A percentile compares a stretch with the other conserved stretches of the same genome.
Conservation (phyloP, 92 coral and sea anemone genomes). For the Actinostola sp. region DNA sequence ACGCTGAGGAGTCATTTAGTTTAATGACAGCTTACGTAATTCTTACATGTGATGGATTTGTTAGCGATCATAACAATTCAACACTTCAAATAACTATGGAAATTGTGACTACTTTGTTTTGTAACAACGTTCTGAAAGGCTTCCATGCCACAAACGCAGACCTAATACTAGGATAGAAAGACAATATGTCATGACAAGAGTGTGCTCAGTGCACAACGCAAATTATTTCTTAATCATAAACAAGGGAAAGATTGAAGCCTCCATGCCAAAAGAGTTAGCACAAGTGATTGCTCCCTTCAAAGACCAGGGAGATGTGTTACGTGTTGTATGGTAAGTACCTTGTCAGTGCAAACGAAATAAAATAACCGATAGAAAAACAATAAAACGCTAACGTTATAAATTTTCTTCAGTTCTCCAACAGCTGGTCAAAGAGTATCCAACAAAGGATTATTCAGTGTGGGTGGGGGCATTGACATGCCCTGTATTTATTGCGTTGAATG, state of each 20-base stretch:
- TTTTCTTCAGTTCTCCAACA: constrained; percentile 12
- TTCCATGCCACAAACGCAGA: constrained; percentile 13
- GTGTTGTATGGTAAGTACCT: constrained; percentile 4
- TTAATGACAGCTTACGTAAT: neutral
- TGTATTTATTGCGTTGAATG: neutral
- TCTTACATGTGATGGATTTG: too few relatives aligned
- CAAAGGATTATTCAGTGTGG: constrained; percentile 3
- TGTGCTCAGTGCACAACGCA: neutral
- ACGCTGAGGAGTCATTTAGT: neutral
- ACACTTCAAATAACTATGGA: neutral
- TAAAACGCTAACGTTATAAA: too few relatives aligned
- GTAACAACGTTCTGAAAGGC: constrained; percentile 7
- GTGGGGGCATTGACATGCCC: constrained; percentile 17
- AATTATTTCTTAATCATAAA: neutral
- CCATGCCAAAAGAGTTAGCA: constrained; percentile 9
- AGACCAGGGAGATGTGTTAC: neutral
- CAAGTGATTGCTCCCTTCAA: neutral
- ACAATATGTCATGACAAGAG: constrained; percentile 6
- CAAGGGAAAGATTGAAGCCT: neutral
- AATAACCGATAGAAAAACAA: neutral
- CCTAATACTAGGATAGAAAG: neutral
- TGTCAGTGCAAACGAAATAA: neutral
- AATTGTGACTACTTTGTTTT: neutral
- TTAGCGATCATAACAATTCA: too few relatives aligned
- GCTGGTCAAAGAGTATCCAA: constrained; percentile 4